Evolutionary conservation across 2,113 vertebrate genomes (phyloP).

Genomic region (Pollimyrus isidori): DNA sequence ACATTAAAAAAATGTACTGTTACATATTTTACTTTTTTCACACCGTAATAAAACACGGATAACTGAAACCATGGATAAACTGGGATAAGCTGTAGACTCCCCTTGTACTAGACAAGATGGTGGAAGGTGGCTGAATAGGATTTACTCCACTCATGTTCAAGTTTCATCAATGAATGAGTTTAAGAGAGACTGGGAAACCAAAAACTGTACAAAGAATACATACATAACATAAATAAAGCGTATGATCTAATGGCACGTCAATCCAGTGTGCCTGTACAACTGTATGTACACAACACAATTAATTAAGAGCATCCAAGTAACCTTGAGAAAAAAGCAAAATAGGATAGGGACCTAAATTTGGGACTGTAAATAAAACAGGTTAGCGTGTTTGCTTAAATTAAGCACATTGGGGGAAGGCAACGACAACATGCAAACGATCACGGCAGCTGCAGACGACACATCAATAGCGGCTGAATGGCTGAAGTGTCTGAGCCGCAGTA

Average conservation of each 20-base stretch:
- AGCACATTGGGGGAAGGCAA: not conserved
- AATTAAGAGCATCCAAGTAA: slow-evolving; percentile 18
- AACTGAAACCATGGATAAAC: not conserved
- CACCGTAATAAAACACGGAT: not conserved
- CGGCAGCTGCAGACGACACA: too few species aligned
- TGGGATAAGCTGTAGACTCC: not conserved
- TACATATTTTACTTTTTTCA: not conserved
- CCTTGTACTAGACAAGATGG: not conserved
- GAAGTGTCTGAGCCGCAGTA: not conserved
- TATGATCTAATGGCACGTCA: not conserved
- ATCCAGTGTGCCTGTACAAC: not conserved
- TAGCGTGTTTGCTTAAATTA: not conserved
- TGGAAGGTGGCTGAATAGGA: not conserved
- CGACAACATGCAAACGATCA: not conserved
- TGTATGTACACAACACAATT: not conserved
- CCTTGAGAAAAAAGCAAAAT: not conserved
- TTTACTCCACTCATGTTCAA: not conserved
- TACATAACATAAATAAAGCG: not conserved
- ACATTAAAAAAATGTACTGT: not conserved
- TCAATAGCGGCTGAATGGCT: not conserved
- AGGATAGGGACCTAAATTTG: not conserved
- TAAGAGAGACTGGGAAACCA: not conserved
- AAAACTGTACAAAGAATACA: not conserved
- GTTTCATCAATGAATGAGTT: not conserved
- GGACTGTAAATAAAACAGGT: slow-evolving; percentile 18